A percentile compares a stretch with the other conserved stretches of the same genome.
phyloP scores from a whole-genome alignment of 1,140 invertebrate species.

The Trachymyrmex cornetzi region DNA sequence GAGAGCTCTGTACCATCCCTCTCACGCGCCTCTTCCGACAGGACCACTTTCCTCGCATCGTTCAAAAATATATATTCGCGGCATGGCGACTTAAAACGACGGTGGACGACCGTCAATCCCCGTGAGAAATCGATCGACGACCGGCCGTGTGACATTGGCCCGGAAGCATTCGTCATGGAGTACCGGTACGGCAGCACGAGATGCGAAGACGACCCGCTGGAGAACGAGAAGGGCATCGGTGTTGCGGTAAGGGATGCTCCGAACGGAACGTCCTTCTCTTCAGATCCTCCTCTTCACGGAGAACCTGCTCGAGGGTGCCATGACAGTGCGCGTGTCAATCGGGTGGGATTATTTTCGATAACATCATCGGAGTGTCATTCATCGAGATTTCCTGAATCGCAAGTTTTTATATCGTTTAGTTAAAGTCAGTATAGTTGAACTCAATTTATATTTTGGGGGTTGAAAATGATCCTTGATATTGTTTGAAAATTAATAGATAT shows the following conservation, averaged over 20 bases:
- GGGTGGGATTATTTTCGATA: neutral
- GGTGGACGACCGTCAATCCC: slow-evolving; percentile 28
- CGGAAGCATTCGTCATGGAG: slow-evolving; percentile 75
- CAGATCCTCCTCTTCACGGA: neutral
- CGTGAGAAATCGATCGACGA: slow-evolving; percentile 75
- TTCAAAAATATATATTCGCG: slow-evolving; percentile 65
- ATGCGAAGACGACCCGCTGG: slow-evolving; percentile 80
- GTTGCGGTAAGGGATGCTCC: slow-evolving; percentile 79
- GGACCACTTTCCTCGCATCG: neutral
- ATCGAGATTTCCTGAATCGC: neutral
- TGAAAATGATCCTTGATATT: neutral
- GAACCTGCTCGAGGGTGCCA: neutral
- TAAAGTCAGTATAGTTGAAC: neutral
- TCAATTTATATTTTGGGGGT: neutral
- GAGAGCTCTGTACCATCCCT: slow-evolving; percentile 33
- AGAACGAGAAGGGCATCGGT: slow-evolving; percentile 79
- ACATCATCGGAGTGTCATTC: neutral
- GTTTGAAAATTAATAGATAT: neutral
- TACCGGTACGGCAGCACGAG: slow-evolving; percentile 79
- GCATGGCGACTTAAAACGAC: slow-evolving; percentile 41
- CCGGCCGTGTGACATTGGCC: slow-evolving; percentile 67
- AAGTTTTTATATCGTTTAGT: neutral
- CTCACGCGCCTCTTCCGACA: neutral
- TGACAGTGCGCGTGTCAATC: neutral
- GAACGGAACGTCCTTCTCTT: neutral